Base-by-base conservation (phyloP, 2,113 vertebrate genomes). In the Polypterus senegalus region DNA sequence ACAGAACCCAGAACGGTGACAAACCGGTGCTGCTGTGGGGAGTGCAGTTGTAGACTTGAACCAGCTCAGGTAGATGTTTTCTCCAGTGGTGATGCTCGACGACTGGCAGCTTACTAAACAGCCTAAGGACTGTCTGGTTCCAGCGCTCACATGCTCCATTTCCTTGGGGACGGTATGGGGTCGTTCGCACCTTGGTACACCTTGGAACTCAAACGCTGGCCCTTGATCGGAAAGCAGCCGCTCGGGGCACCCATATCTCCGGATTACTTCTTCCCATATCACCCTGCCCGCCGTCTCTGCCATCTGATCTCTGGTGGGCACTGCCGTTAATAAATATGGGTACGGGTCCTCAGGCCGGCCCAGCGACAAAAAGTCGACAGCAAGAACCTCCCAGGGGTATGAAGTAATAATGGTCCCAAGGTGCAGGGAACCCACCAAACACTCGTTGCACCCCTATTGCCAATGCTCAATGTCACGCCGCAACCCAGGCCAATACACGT, bases 241-340 rank as follows among this genome's bases (percentile, higher is more conserved):
- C 54, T 55, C 54, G 4, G 9, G 54, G 54, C 54, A 55, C 54
- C 54, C 54, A 55, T n/a, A n/a, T n/a, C n/a, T n/a, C n/a, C n/a
- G n/a, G n/a, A n/a, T n/a, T n/a, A n/a, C n/a, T n/a, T n/a, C n/a
- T n/a, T n/a, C n/a, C n/a, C n/a, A n/a, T n/a, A n/a, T n/a, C n/a
- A n/a, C n/a, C n/a, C n/a, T n/a, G n/a, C n/a, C n/a, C n/a, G n/a
- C n/a, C n/a, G n/a, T n/a, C n/a, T 3, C 46, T 3, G 48, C 59
- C 44, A 46, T 7, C 59, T 49, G 59, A 49, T 60, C 4, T 7
- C 10, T 49, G 6, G 48, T 49, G 10, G 59, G 47, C 7, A 60
- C 48, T 3, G 47, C 4, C 47, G 51, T 8, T 9, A 60, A 27
- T 3, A 49, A 9, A 4, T 49, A 60, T 9, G 59, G 9, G 5